phyloP scores from a whole-genome alignment of 2,888 invertebrate species.

The Lysandra coridon region DNA sequence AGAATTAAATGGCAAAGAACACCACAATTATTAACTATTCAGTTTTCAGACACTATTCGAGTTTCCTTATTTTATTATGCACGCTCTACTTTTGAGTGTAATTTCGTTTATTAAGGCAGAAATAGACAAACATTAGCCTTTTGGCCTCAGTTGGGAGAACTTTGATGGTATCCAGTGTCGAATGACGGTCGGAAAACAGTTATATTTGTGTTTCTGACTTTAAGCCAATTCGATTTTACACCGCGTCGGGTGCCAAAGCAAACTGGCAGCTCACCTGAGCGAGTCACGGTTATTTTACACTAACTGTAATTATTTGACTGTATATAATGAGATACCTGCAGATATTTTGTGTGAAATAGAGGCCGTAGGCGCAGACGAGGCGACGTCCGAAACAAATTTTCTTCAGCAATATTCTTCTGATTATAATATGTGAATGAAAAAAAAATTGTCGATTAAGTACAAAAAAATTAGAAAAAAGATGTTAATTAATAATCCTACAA shows the following conservation, averaged over 20 bases:
- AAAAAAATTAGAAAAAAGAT: no score
- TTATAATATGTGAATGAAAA: no score
- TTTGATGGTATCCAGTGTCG: constrained; percentile 24
- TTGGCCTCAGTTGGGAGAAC: constrained; percentile 38
- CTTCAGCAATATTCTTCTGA: not conserved
- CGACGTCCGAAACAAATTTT: not conserved
- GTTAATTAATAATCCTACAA: no score
- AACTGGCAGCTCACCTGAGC: constrained; percentile 53
- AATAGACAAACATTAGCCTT: constrained; percentile 18
- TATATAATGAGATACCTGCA: constrained; percentile 1
- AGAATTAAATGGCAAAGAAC: not conserved
- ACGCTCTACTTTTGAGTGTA: not conserved
- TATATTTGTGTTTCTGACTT: constrained; percentile 73
- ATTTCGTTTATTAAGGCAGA: not conserved
- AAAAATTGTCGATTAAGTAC: no score
- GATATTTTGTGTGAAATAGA: not conserved
- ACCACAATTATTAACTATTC: not conserved
- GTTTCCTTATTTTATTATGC: not conserved
- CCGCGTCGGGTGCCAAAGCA: constrained; percentile 63
- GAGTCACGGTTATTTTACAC: constrained; percentile 48
- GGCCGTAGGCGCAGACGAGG: not conserved
- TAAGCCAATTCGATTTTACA: constrained; percentile 75
- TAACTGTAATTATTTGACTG: constrained; percentile 20
- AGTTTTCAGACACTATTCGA: not conserved
- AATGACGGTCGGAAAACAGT: not conserved